Base-by-base conservation (phyloP, 2,113 vertebrate genomes). In the Actenoides hombroni region DNA sequence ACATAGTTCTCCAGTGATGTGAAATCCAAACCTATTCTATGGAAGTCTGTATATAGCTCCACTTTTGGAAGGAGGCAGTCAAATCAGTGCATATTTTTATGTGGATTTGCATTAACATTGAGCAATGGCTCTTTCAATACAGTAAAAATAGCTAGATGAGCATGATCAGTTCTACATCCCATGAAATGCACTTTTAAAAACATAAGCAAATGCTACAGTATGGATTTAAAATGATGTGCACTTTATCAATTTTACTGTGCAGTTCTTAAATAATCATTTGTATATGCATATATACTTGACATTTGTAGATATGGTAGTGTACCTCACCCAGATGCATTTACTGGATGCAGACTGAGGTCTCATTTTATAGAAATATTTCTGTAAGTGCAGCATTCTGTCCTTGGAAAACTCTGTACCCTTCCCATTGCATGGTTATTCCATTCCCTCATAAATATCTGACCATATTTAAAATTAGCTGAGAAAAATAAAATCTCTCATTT, bases 31-130 rank as follows among this genome's bases (percentile, higher is more conserved):
- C 6, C 11, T 42, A 6, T 82, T 78, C 86, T 71, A 37, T 20
- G 6, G 70, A 88, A 69, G 31, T n/a, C 42, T 88, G 2, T 77
- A 31, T 42, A 8, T 81, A n/a, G 23, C 60, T 68, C 29, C 54
- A 69, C 33, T 82, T 88, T 44, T n/a, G 26, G 42, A 86, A 92
- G n/a, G 31, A 78, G 14, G 26, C 39, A 46, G 42, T 56, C 21
- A 81, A 40, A 31, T 59, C 0, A 0, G 16, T 64, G 46, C 17
- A 4, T 46, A 16, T 42, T 60, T 71, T 9, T 56, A 35, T 44
- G 25, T 46, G 23, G 19, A 53, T 49, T 69, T 68, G 29, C 31
- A 65, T 77, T 65, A 91, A 53, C 12, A n/a, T 40, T 73, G 31
- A 65, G 18, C 16, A 80, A 53, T 6, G 11, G 14, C 49, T 57